Percentiles rank a stretch among this genome's conserved stretches.
phyloP scores from a whole-genome alignment of 2,113 vertebrate genomes.

The Ochotona princeps region DNA sequence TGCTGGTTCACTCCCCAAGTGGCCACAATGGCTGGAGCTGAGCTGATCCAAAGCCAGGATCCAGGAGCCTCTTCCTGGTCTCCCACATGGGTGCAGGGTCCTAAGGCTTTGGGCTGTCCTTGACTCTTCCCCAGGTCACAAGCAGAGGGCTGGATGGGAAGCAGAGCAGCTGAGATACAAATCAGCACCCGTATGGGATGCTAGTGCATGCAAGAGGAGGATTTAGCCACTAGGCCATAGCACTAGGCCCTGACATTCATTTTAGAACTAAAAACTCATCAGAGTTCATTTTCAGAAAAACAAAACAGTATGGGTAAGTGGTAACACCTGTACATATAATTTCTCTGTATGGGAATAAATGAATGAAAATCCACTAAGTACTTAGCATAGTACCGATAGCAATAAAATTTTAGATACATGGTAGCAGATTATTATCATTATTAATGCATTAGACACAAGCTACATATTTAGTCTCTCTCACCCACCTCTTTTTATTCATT shows the following conservation, averaged over 20 bases:
- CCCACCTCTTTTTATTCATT: not conserved
- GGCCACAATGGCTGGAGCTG: no score
- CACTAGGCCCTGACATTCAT: not conserved
- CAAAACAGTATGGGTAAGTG: not conserved
- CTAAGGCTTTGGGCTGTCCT: no score
- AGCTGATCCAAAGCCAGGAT: no score
- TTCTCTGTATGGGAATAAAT: conserved; percentile 21
- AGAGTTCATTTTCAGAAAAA: conserved; percentile 40
- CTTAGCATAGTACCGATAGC: not conserved
- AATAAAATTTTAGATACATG: conserved; percentile 16
- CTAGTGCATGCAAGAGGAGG: no score
- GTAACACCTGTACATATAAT: not conserved
- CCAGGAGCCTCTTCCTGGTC: no score
- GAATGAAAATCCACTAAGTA: not conserved
- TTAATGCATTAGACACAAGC: not conserved
- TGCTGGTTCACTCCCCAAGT: no score
- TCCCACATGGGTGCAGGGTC: no score
- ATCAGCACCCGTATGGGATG: no score
- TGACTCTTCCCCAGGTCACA: no score
- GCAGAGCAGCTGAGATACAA: no score
- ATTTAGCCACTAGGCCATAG: no score
- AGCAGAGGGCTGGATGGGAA: no score
- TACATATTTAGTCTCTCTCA: conserved; percentile 23
- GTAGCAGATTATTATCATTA: not conserved
- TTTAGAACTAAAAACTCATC: conserved; percentile 27